Evolutionary conservation across 2,113 vertebrate species (phyloP).

Genomic region (Silurus glanis): DNA sequence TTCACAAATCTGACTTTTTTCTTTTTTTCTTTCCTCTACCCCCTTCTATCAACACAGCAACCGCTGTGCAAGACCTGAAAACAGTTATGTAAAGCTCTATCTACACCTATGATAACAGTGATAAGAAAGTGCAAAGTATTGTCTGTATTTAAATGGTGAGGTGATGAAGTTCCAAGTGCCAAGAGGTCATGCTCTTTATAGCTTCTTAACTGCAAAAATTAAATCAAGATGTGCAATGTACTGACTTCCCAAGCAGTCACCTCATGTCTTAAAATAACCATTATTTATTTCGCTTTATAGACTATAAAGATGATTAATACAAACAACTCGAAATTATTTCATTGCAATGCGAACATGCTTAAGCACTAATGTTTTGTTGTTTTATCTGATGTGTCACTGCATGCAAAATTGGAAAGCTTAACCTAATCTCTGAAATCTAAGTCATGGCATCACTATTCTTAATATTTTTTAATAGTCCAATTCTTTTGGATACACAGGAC

Average conservation of each 20-base stretch:
- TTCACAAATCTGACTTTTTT: neutral
- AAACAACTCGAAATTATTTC: too few species aligned
- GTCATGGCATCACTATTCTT: neutral
- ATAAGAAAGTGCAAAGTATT: slow-evolving; percentile 26
- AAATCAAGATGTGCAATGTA: neutral
- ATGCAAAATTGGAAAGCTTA: neutral
- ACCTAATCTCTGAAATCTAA: neutral
- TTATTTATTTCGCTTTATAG: neutral
- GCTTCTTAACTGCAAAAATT: neutral
- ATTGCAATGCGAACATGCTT: neutral
- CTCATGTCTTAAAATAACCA: neutral
- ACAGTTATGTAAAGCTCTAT: neutral
- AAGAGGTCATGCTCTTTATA: neutral
- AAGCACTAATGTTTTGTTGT: neutral
- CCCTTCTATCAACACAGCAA: neutral
- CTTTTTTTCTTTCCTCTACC: neutral
- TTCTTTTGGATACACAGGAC: too few species aligned
- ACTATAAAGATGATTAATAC: neutral
- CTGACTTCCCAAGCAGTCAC: neutral
- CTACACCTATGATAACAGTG: neutral
- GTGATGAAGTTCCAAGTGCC: neutral
- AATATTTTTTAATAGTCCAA: neutral
- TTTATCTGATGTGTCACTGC: neutral
- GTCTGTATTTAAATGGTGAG: neutral
- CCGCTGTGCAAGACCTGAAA: neutral